These are phyloP conservation scores for Sparidentex hasta DNA, from an alignment of 2,797 vertebrate species.

Conservation along the genomic window DNA sequence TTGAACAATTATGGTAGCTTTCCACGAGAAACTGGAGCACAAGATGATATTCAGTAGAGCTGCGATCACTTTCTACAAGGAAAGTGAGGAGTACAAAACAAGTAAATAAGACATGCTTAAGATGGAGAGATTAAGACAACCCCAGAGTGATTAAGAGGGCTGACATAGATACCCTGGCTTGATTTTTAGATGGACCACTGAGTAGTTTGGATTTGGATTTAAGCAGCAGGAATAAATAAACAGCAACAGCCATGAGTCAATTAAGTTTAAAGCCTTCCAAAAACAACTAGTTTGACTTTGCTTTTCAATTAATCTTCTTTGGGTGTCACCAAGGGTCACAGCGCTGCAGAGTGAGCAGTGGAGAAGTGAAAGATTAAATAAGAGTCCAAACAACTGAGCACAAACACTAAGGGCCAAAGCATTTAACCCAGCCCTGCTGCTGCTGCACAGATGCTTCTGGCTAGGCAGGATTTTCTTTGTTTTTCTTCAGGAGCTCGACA, in stretches of 20 bases:
- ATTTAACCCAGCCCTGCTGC: conserved; percentile 61
- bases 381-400: conserved; percentile 59
- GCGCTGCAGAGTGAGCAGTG: conserved; percentile 76
- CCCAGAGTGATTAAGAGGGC: conserved; percentile 70
- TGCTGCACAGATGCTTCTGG: conserved; percentile 69
- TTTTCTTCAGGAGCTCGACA: conserved; percentile 59
- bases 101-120: conserved; percentile 76
- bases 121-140: conserved; percentile 71
- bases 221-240: conserved; percentile 73
- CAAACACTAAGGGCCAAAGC: conserved; percentile 22
- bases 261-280: conserved; percentile 77
- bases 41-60: conserved; percentile 39
- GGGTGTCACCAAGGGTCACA: conserved; percentile 61
- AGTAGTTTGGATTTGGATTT: conserved; percentile 62
- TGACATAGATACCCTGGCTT: conserved; percentile 76
- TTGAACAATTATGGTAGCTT: conserved; percentile 40
- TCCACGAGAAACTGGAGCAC: conserved; percentile 37
- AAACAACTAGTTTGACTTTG: conserved; percentile 81
- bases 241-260: conserved; percentile 77
- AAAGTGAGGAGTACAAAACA: conserved; percentile 72
- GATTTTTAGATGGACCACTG: conserved; percentile 60
- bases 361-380: conserved; percentile 70
- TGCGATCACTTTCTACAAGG: conserved; percentile 55
- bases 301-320: conserved; percentile 81
- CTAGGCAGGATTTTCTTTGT: conserved; percentile 70